Evolutionary conservation across 2,888 invertebrate species (phyloP).

Genomic region (Bombylius discolor): DNA sequence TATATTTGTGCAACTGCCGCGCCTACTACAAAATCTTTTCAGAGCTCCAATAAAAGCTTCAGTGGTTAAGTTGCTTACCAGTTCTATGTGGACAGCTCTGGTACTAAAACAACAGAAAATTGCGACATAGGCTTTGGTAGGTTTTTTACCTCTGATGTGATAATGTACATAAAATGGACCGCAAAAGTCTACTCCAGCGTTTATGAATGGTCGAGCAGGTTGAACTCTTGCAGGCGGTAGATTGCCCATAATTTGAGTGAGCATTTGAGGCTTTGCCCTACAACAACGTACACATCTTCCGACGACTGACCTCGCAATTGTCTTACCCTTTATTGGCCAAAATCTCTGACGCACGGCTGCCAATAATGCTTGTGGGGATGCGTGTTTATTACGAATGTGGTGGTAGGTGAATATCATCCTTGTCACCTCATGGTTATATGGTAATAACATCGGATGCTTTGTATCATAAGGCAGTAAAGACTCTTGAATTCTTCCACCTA

Average conservation of each 20-base stretch:
- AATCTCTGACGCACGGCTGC: constrained; percentile 1
- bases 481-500: too few relatives aligned
- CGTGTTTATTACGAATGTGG: too few relatives aligned
- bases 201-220: constrained; percentile 8
- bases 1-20: constrained; percentile 1
- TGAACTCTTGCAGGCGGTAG: constrained; percentile 14
- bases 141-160: constrained; percentile 3
- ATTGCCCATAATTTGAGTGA: constrained; percentile 18
- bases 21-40: constrained; percentile 6
- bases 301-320: constrained; percentile 8
- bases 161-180: constrained; percentile 7
- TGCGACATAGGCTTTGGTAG: constrained; percentile 8
- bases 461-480: too few relatives aligned
- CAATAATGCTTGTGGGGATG: too few relatives aligned
- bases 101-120: constrained; percentile 11
- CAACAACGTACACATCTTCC: constrained; percentile 13
- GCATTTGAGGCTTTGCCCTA: constrained; percentile 7
- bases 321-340: constrained; percentile 16
- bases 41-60: constrained; percentile 11
- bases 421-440: too few relatives aligned
- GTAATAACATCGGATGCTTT: too few relatives aligned
- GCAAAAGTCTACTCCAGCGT: constrained; percentile 8
- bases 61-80: constrained; percentile 8
- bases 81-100: constrained; percentile 11
- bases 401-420: too few relatives aligned